Evolutionary conservation across 1,140 invertebrate species (phyloP).

Genomic region (Platyura marginata): DNA sequence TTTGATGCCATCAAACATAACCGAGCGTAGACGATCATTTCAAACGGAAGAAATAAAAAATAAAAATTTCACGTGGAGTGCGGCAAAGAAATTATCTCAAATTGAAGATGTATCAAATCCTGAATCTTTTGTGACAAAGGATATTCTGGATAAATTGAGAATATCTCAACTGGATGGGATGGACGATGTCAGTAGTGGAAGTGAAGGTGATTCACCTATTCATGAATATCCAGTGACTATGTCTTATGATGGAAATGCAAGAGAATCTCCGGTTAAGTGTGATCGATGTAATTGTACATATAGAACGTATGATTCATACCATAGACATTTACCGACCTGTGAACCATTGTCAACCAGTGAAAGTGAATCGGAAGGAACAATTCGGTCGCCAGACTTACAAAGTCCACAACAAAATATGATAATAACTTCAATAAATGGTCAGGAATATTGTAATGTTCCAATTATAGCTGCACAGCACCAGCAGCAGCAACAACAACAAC

Average conservation of each 20-base stretch:
- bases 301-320: slow-evolving; percentile 68
- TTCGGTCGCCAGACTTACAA: slow-evolving; percentile 4
- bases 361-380: slow-evolving; percentile 39
- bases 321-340: slow-evolving; percentile 62
- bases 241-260: slow-evolving; percentile 9
- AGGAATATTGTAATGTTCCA: slow-evolving; percentile 1
- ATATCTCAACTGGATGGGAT: slow-evolving; percentile 59
- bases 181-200: slow-evolving; percentile 37
- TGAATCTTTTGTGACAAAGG: slow-evolving; percentile 13
- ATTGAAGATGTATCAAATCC: slow-evolving; percentile 40
- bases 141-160: slow-evolving; percentile 12
- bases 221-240: slow-evolving; percentile 22
- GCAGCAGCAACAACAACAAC: neutral
- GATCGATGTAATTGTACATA: slow-evolving; percentile 75
- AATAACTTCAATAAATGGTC: slow-evolving; percentile 4
- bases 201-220: slow-evolving; percentile 25
- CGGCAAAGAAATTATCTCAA: slow-evolving; percentile 26
- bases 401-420: neutral
- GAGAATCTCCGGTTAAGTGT: slow-evolving; percentile 64
- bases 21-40: slow-evolving; percentile 10
- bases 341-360: slow-evolving; percentile 55
- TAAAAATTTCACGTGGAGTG: slow-evolving; percentile 26
- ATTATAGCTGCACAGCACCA: neutral
- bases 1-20: slow-evolving; percentile 7
- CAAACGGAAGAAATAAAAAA: slow-evolving; percentile 9